Evolutionary conservation across 2,113 vertebrate species (phyloP), one percentile per base, ranked within the genome.

Genomic region (Hyperoodon ampullatus): DNA sequence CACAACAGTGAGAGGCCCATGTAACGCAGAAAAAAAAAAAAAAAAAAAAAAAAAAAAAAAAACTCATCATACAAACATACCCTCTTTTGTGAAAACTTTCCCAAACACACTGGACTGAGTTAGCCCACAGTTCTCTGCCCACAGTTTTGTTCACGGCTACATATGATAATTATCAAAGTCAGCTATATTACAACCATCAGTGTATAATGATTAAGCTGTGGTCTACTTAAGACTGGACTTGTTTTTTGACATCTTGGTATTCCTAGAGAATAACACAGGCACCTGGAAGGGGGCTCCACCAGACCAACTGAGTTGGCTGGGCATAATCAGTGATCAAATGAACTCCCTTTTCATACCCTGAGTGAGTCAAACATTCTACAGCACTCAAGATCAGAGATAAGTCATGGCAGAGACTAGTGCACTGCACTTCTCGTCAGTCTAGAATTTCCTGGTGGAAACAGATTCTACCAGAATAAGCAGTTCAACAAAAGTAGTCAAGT

Each of bases 401-500:
- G 55, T 26, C 18, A 77, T 1, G 2, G 28, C 7, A 70, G 63
- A 89, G 68, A 71, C 24, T 24, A 80, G 5, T 6, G 1, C n/a
- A 63, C 23, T 44, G 71, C 12, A 74, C 28, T 90, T 75, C 50
- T 65, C 58, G 39, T 75, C 30, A 81, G 35, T 44, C 44, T 87
- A 84, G 35, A 96, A 61, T 74, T 39, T 53, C 53, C 33, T 33
- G 78, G 65, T 21, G 88, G 42, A 78, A 94, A 70, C 33, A 94
- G 23, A 90, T 90, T 94, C 80, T 90, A 42, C 30, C 58, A 65
- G 61, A 90, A 94, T 89, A 86, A 96, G 55, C 61, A 95, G 74
- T 66, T 96, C 35, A 61, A 94, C 80, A 92, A 95, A 89, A 96
- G 42, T 80, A 81, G 88, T 44, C 23, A 88, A 60, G n/a, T 86